Evolutionary conservation across 2,797 vertebrate species (phyloP).

Genomic region (Mycteria americana): DNA sequence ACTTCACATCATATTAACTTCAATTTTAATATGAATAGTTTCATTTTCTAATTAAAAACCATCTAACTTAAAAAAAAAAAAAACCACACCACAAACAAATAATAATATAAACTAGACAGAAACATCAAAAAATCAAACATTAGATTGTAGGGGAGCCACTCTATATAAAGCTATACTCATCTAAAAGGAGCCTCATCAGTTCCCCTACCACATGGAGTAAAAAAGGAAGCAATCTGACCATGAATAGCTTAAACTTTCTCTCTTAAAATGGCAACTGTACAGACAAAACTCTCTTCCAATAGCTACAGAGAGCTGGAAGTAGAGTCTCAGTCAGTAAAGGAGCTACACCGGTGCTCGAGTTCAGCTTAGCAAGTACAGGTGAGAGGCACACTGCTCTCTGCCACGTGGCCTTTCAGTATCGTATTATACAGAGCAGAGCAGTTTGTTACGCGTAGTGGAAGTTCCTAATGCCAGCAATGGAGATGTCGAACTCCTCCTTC

Average conservation of each 20-base stretch:
- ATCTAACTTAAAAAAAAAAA: not conserved
- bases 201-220: not conserved
- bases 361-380: not conserved
- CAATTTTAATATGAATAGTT: not conserved
- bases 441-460: not conserved
- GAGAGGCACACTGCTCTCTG: not conserved
- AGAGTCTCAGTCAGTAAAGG: not conserved
- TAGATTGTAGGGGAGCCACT: not conserved
- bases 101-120: not conserved
- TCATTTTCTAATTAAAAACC: not conserved
- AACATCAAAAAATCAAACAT: not conserved
- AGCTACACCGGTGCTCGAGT: not conserved
- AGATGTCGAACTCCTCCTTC: not conserved
- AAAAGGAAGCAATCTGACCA: not conserved
- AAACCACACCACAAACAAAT: not conserved
- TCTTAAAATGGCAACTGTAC: not conserved
- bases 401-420: accelerated
- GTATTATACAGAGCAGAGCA: not conserved
- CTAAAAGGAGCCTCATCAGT: not conserved
- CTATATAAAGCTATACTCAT: not conserved
- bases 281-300: not conserved
- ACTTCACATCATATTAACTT: not conserved
- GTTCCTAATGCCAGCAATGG: not conserved
- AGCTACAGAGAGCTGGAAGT: not conserved
- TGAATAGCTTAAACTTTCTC: not conserved